These are phyloP conservation scores for Bombus haemorrhoidalis DNA, from an alignment of 1,140 invertebrate species.

Conservation along the genomic window DNA sequence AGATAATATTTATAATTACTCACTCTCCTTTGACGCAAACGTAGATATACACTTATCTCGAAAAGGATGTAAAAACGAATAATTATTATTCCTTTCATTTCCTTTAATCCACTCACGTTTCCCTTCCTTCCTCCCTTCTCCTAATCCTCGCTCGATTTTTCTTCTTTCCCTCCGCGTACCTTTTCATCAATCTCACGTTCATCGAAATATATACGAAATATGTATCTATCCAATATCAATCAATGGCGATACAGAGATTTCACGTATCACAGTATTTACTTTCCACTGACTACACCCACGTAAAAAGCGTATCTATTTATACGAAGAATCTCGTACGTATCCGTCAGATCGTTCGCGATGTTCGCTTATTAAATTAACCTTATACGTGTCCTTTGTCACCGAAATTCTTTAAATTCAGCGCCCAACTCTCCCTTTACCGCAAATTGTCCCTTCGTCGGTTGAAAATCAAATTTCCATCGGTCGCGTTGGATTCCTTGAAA, in stretches of 20 bases:
- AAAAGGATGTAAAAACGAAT: no score
- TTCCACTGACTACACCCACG: no score
- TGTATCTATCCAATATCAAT: no score
- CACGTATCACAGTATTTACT: no score
- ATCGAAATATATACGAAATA: no score
- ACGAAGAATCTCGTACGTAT: background rate
- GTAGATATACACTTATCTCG: no score
- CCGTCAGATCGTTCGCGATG: background rate
- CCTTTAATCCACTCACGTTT: background rate
- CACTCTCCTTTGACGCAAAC: no score
- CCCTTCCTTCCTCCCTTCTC: background rate
- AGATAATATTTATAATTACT: no score
- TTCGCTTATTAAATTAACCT: background rate
- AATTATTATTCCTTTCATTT: background rate
- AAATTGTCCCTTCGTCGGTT: background rate
- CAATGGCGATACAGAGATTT: no score
- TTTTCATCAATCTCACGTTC: no score
- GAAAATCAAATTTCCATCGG: slow-evolving; percentile 1
- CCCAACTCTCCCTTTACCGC: background rate
- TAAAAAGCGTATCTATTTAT: background rate
- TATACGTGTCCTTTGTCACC: background rate
- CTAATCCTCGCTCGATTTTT: background rate
- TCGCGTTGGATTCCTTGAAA: background rate
- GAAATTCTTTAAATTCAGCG: background rate
- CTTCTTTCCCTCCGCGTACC: background rate